Evolutionary conservation across 2,888 invertebrate genomes (phyloP), one percentile per base, ranked within the genome.

Genomic region (Lasius platythorax): DNA sequence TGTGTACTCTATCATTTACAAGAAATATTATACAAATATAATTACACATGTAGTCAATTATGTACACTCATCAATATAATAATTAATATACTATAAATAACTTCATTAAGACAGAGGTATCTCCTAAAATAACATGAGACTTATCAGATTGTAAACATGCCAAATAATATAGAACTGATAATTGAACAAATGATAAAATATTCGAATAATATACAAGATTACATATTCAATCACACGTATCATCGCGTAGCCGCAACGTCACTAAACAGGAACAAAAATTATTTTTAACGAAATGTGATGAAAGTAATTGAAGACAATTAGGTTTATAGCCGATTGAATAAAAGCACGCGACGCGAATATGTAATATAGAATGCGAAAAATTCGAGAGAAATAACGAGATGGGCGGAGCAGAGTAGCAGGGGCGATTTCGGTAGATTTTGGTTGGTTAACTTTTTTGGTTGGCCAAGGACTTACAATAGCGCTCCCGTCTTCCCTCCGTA

Each of bases 401-500:
- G 92, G 93, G 93, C 93, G 93, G 92, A 86, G 92, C 91, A 85
- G 82, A 63, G 74, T 67, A 87, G 85, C 83, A 23, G 89, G 87
- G 88, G 91, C 88, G 88, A 91, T 91, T 92, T 92, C 87, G 87
- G 86, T 88, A 90, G 91, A 92, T 91, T 92, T 93, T 92, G 94
- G 93, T 94, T 94, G 94, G 94, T 85, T 87, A 90, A 87, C 85
- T 91, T 91, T 91, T 91, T 91, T 87, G 91, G 91, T 90, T 91
- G 91, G 91, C 67, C 83, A 68, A 85, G 75, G 84, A 84, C 87
- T 86, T 79, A 92, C 92, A 91, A 91, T 91, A 92, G 89, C 81
- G 50, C 37, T 75, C 76, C 76, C 76, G 86, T 91, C 90, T 89
- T 86, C 87, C 88, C 87, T 78, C 63, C 87, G 85, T 86, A 89